Base-by-base conservation (phyloP, 1,140 invertebrate genomes). In the Lepidurus couesii region DNA sequence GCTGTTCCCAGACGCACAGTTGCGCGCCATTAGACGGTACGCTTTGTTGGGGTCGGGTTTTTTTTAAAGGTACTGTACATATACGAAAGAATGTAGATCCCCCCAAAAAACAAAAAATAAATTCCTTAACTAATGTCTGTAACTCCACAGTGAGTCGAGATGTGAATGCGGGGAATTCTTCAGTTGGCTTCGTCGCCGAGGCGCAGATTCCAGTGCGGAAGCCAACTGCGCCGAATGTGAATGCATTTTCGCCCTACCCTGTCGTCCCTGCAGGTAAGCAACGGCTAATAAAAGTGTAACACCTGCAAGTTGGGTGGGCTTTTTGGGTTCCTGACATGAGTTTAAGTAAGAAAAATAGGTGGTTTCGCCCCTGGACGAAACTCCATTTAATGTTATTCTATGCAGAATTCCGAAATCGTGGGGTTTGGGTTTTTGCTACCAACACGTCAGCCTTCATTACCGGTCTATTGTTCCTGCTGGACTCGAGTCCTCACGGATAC, bases 211-310 rank as follows among this genome's bases (percentile, higher is more conserved):
- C 42, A 16, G n/a, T 9, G 21, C 26, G 65, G 16, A 79, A 79
- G 78, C 74, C 78, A 24, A 42, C 78, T 16, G 73, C 79, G 78
- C 74, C 78, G 9, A 42, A 73, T 16, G 73, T 73, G 76, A 79
- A 44, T 73, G 73, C 73, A 26, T 80, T 78, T 74, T 42, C 65
- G 42, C 79, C 79, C 43, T 77, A 80, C 73, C 76, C 79, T 73
- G 76, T 80, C 75, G 79, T 80, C 13, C 79, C 79, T 16, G 44
- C 77, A 80, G 79, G 79, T 80, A 80, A 74, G 78, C 44, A 44
- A 44, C 2, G 34, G 21, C 8, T 9, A 11, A 65, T 65, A 7
- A 11, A 13, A 65, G 53, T 16, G 53, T 65, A 65, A 65, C 21
- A 65, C 16, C 53, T 65, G 6, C 53, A 65, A 65, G 53, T 65